phyloP scores from a whole-genome alignment of 2,113 vertebrate species.

The Cinclus mexicanus region DNA sequence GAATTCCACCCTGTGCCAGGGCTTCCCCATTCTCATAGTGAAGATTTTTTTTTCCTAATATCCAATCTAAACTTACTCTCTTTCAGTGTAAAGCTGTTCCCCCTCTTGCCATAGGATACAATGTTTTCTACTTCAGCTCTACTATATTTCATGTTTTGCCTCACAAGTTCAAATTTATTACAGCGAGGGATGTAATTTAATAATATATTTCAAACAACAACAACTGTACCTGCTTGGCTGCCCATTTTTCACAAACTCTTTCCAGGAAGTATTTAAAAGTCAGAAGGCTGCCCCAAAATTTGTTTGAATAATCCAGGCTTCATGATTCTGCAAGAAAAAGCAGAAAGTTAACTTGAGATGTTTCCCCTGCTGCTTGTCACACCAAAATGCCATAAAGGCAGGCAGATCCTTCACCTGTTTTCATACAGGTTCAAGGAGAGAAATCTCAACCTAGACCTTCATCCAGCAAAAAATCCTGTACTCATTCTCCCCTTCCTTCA shows the following conservation, averaged over 20 bases:
- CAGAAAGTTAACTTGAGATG: neutral
- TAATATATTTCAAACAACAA: constrained; percentile 11
- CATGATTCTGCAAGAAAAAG: neutral
- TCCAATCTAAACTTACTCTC: neutral
- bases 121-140: neutral
- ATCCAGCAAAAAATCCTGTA: neutral
- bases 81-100: neutral
- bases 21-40: accelerated
- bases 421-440: accelerated
- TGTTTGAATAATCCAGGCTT: neutral
- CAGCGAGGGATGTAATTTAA: neutral
- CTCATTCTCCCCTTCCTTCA: neutral
- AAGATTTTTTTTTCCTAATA: neutral
- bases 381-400: neutral
- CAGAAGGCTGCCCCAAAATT: neutral
- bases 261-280: neutral
- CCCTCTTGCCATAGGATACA: neutral
- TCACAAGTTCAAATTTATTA: neutral
- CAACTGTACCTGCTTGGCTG: neutral
- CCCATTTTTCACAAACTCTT: constrained; percentile 18
- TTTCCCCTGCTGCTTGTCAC: neutral
- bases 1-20: neutral
- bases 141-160: constrained; percentile 1
- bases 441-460: neutral
- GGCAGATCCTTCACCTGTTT: neutral